Base-by-base conservation (phyloP, 1,140 invertebrate species). In the Drosophila ironensis region DNA sequence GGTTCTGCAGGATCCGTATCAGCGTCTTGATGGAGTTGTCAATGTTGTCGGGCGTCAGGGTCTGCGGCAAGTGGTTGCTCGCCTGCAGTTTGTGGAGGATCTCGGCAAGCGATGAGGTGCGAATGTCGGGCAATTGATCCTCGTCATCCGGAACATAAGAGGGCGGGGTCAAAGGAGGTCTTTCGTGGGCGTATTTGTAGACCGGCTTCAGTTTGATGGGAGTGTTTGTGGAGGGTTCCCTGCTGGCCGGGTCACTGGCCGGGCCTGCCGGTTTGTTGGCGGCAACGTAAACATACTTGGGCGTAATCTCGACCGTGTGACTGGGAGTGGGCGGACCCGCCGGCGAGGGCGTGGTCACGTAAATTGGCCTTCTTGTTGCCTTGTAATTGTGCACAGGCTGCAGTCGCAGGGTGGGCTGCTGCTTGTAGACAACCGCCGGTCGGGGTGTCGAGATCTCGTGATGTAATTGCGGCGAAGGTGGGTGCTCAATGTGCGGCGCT, bases 21-120 rank as follows among this genome's bases (percentile, higher is more conserved):
- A 96, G 89, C 0, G 95, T 95, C 77, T 93, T 93, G 22, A 96
- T 95, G 33, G 94, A 96, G 30, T 93, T 93, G 53, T 95, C 94
- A 19, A 96, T 93, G 72, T 96, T 96, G 51, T 95, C 93, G 25
- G 92, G 92, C 17, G 93, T 95, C 2, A 96, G 91, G 7, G 92
- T 93, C 61, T 95, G 93, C 1, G 95, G 95, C 40, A 96, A 89
- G 24, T 93, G 92, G 88, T 95, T 95, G 54, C 93, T 93, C 3
- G 94, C 90, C 72, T 95, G 94, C 3, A 95, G 90, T 33, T 94
- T 93, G 68, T 92, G 92, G 8, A 94, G 73, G 19, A 94, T 90
- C 40, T 91, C 89, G 1, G 90, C 90, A 25, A 92, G 61, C 11
- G 90, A 91, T 4, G 90, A 90, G 11, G 84, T 87, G 4, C 68